Percentiles rank a stretch among this genome's conserved stretches.
These are phyloP conservation scores for Sardina pilchardus DNA, from an alignment of 2,113 vertebrate genomes.

Conservation along the genomic window DNA sequence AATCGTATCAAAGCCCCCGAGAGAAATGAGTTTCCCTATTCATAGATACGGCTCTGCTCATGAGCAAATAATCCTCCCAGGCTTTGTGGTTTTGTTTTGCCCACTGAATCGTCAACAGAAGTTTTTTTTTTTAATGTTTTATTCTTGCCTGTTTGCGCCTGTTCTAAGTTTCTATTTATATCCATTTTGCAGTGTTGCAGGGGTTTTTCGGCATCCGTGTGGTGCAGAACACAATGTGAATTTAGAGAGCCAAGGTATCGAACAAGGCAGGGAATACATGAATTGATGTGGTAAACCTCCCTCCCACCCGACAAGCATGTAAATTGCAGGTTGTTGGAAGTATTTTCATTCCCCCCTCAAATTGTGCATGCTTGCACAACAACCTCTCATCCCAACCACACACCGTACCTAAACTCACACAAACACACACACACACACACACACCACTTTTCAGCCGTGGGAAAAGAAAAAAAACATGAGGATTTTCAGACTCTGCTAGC, in stretches of 20 bases:
- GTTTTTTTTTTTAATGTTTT: not conserved
- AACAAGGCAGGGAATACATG: not conserved
- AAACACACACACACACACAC: slow-evolving; percentile 34
- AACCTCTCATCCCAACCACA: not conserved
- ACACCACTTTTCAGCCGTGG: not conserved
- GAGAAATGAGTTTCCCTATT: slow-evolving; percentile 21
- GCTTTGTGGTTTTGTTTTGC: slow-evolving; percentile 7
- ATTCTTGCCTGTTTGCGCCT: not conserved
- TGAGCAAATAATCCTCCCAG: slow-evolving; percentile 4
- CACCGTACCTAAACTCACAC: slow-evolving; percentile 25
- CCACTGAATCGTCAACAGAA: not conserved
- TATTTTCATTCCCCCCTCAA: not conserved
- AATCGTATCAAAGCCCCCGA: not conserved
- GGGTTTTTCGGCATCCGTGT: not conserved
- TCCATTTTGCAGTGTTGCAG: not conserved
- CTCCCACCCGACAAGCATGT: not conserved
- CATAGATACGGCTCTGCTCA: slow-evolving; percentile 2
- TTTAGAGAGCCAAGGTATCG: not conserved
- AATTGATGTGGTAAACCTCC: not conserved
- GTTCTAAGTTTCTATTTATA: not conserved
- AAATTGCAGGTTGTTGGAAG: not conserved
- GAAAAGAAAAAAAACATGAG: not conserved
- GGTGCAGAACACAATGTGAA: not conserved
- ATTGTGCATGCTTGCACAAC: not conserved
- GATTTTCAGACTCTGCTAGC: not conserved